Percentiles rank a stretch among this genome's conserved stretches.
Evolutionary conservation across 2,888 invertebrate genomes (phyloP).

Genomic region (Steinernema hermaphroditum): DNA sequence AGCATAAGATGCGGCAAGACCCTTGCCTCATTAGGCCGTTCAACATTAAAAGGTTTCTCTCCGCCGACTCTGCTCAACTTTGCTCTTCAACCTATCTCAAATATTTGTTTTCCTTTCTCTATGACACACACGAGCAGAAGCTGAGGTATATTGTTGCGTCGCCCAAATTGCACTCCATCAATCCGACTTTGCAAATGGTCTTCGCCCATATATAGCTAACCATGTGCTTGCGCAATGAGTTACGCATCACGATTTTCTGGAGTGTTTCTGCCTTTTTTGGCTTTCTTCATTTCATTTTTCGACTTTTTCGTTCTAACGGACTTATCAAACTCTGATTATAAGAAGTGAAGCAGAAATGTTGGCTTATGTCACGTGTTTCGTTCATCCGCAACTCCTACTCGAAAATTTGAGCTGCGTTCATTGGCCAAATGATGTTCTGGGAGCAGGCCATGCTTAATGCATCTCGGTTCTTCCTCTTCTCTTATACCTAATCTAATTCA

Average conservation of each 20-base stretch:
- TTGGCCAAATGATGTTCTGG: background rate
- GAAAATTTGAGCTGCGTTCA: background rate
- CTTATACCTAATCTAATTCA: constrained; percentile 13
- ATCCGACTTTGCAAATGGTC: too few species aligned
- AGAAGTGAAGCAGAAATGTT: too few species aligned
- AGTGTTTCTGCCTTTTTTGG: too few species aligned
- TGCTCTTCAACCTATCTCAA: constrained; percentile 24
- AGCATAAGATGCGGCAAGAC: background rate
- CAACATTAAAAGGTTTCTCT: constrained; percentile 15
- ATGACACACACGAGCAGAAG: constrained; percentile 2
- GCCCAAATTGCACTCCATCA: constrained; percentile 1
- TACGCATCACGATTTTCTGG: too few species aligned
- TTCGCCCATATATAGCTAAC: too few species aligned
- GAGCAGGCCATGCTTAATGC: background rate
- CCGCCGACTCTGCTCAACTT: background rate
- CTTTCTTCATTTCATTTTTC: too few species aligned
- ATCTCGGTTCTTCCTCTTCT: background rate
- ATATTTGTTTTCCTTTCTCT: constrained; percentile 26
- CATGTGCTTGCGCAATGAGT: too few species aligned
- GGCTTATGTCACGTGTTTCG: too few species aligned
- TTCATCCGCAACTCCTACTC: too few species aligned
- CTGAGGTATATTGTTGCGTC: background rate
- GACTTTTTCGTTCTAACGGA: too few species aligned
- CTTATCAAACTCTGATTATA: too few species aligned
- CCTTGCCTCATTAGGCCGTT: background rate